These are phyloP conservation scores for Apaloderma vittatum DNA, from an alignment of 2,113 vertebrate genomes.

Conservation along the genomic window DNA sequence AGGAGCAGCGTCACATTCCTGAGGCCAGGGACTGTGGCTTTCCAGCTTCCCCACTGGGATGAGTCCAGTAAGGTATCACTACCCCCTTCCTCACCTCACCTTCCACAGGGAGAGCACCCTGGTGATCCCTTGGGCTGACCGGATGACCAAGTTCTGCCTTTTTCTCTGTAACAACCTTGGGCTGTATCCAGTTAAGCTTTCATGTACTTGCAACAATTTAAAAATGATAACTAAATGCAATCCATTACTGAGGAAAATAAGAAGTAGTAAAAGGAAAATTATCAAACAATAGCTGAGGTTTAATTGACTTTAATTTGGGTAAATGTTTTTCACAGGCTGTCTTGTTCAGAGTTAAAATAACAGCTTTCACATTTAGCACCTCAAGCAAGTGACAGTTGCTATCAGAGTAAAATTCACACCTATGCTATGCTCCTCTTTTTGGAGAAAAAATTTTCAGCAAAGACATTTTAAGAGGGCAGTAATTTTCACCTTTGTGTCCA, in stretches of 20 bases:
- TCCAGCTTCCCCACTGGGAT: neutral
- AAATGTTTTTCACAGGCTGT: neutral
- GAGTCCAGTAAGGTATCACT: neutral
- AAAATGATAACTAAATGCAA: neutral
- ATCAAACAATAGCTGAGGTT: neutral
- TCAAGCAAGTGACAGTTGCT: constrained; percentile 11
- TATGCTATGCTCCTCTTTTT: neutral
- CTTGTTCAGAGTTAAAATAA: neutral
- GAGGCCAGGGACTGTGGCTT: neutral
- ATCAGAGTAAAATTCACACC: constrained; percentile 33
- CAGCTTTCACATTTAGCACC: constrained; percentile 42
- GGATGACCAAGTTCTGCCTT: neutral
- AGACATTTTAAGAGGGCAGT: neutral
- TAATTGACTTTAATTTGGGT: neutral
- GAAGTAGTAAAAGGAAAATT: neutral
- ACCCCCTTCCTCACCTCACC: neutral
- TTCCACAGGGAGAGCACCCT: neutral
- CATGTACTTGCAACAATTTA: neutral
- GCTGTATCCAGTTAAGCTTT: neutral
- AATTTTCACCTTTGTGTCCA: neutral
- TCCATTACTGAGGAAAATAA: neutral
- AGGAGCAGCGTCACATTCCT: rapidly evolving
- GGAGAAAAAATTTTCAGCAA: constrained; percentile 11
- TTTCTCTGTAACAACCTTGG: neutral
- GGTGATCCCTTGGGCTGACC: neutral